Conservation (phyloP, 2,797 vertebrate species). For the Onychomys torridus region DNA sequence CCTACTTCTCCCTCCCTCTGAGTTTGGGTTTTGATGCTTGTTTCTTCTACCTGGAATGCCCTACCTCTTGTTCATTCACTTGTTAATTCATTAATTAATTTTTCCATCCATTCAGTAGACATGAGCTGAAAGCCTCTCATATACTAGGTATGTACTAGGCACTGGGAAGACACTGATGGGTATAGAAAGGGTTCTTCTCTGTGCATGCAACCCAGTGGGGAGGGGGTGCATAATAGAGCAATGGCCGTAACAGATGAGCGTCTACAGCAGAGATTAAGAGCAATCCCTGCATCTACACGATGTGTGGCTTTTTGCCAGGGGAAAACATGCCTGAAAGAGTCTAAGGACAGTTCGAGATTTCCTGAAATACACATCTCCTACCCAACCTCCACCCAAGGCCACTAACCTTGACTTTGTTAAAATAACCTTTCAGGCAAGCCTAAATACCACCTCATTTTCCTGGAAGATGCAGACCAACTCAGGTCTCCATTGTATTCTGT, state of each 20-base stretch:
- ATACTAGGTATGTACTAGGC: neutral
- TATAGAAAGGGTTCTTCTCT: neutral
- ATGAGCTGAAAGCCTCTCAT: neutral
- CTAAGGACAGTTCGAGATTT: neutral
- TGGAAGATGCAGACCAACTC: neutral
- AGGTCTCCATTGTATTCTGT: neutral
- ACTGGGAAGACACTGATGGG: neutral
- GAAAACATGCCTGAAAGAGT: neutral
- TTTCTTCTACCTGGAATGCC: neutral
- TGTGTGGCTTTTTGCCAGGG: neutral
- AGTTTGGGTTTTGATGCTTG: neutral
- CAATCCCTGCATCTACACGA: neutral
- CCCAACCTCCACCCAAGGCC: no score
- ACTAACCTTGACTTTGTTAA: neutral
- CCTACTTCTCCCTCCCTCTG: neutral
- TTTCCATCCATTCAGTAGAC: neutral
- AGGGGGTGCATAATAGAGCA: neutral
- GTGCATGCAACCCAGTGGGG: neutral
- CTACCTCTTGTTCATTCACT: neutral
- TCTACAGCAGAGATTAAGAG: neutral
- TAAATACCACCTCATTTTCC: neutral
- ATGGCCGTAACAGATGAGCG: neutral
- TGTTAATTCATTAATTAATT: neutral
- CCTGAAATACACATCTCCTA: neutral
- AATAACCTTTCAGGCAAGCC: constrained; percentile 18